Evolutionary conservation across 2,797 vertebrate species (phyloP).

Genomic region (Podarcis lilfordi): DNA sequence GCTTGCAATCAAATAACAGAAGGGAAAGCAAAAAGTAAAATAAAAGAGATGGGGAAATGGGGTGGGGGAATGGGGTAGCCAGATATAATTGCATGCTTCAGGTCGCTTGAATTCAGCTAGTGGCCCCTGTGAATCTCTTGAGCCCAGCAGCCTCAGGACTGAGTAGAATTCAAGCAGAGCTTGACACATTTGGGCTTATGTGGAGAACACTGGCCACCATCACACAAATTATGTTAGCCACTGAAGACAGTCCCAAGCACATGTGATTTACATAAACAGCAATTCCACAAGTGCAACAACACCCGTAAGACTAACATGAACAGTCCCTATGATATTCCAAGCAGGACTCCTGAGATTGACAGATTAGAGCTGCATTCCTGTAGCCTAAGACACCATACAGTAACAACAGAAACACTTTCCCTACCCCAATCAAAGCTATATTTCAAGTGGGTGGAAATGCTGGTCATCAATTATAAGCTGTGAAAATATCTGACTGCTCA

Average conservation of each 20-base stretch:
- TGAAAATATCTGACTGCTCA: slow-evolving; percentile 20
- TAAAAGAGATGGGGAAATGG: background rate
- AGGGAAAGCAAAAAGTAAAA: background rate
- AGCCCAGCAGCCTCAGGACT: background rate
- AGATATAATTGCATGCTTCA: slow-evolving; percentile 2
- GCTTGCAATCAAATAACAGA: background rate
- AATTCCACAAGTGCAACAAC: background rate
- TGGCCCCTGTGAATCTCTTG: background rate
- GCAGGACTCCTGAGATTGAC: slow-evolving; percentile 45
- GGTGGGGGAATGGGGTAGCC: background rate
- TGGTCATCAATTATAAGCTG: background rate
- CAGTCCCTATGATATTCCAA: slow-evolving; percentile 49
- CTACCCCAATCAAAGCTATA: slow-evolving; percentile 23
- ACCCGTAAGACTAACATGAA: slow-evolving; percentile 46
- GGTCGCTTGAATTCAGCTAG: background rate
- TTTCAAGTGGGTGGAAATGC: slow-evolving; percentile 14
- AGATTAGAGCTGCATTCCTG: slow-evolving; percentile 54
- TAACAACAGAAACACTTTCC: slow-evolving; percentile 48
- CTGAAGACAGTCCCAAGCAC: background rate
- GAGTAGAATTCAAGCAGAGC: background rate
- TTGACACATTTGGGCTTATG: background rate
- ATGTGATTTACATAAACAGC: background rate
- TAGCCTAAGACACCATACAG: slow-evolving; percentile 39
- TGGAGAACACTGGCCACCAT: background rate
- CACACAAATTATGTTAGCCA: background rate